Base-by-base conservation (phyloP, 2,113 vertebrate species). In the Hippocampus barbouri region DNA sequence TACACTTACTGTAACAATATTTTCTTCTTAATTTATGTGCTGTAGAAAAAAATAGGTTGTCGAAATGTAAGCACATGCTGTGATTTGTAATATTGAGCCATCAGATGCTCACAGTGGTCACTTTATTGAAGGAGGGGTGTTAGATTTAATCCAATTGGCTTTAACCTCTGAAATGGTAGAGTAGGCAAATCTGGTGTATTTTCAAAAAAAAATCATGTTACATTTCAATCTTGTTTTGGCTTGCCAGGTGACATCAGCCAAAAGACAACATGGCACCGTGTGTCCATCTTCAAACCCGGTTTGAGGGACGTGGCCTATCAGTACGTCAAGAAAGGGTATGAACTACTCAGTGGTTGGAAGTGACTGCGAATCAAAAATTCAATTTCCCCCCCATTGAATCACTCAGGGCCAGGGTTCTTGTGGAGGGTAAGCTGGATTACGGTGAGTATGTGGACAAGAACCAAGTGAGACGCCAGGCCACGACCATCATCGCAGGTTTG, bases 351-450 rank as follows among this genome's bases (percentile, higher is more conserved):
- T 1, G 16, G 1, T 65, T 45, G n/a, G 10, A 1, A 14, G n/a
- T 25, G 12, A 57, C 23, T 5, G n/a, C 4, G 0, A 11, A 14
- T 25, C 56, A 25, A 25, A 57, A 23, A n/a, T 3, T 8, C 11
- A 2, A 67, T 67, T 67, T 11, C 21, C 1, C 25, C 1, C 25
- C 21, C 4, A 9, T 20, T 27, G 63, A 10, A 3, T 41, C 14
- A 14, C 65, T 8, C 74, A 99, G 97, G 51, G 81, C 96, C 34
- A 92, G 97, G 66, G 70, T 99, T 65, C 94, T 91, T 0, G 94
- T 99, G 38, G 97, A 99, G 88, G 97, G 97, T 9, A 98, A 98
- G 79, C 86, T 99, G 69, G 97, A 99, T 84, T 99, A 99, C 12
- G 97, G 97, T 0, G 97, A 99, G 84, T 99, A 99, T 2, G 90